Percentiles rank a stretch among this genome's conserved stretches.
Evolutionary conservation across 2,888 invertebrate species (phyloP).

Genomic region (Leptothorax acervorum): DNA sequence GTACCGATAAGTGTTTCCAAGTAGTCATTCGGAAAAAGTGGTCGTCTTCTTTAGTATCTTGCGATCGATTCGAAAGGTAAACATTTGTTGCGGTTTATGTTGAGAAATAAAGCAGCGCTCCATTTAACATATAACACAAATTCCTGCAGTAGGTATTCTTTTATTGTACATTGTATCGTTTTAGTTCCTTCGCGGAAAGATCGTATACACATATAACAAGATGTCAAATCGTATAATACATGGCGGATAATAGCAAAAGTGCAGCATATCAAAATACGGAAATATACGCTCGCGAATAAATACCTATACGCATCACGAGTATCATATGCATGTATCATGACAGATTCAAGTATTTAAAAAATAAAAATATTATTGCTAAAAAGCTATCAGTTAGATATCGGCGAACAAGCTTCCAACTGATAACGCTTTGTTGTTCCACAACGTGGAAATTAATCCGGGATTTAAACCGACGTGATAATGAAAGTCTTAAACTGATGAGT

Average conservation of each 20-base stretch:
- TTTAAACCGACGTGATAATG: neutral
- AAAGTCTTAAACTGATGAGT: conserved; percentile 1
- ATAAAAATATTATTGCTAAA: neutral
- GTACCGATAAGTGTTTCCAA: conserved; percentile 38
- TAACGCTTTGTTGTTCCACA: neutral
- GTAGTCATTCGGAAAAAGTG: conserved; percentile 40
- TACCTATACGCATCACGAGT: neutral
- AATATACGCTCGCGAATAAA: neutral
- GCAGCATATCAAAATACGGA: neutral
- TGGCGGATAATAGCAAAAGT: neutral
- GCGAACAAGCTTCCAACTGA: too few species aligned
- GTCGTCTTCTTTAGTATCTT: conserved; percentile 30
- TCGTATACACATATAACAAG: neutral
- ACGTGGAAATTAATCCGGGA: neutral
- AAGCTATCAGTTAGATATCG: neutral
- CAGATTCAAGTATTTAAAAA: neutral
- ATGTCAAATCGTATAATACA: neutral
- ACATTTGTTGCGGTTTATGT: conserved; percentile 38
- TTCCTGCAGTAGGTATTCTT: conserved; percentile 25
- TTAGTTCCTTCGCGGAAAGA: neutral
- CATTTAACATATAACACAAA: conserved; percentile 34
- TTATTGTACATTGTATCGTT: neutral
- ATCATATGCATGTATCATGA: neutral
- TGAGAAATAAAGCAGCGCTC: conserved; percentile 42
- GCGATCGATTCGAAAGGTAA: conserved; percentile 38